Evolutionary conservation across 1,140 invertebrate species (phyloP), one percentile per base, ranked within the genome.

Genomic region (Zaprionus davidi): DNA sequence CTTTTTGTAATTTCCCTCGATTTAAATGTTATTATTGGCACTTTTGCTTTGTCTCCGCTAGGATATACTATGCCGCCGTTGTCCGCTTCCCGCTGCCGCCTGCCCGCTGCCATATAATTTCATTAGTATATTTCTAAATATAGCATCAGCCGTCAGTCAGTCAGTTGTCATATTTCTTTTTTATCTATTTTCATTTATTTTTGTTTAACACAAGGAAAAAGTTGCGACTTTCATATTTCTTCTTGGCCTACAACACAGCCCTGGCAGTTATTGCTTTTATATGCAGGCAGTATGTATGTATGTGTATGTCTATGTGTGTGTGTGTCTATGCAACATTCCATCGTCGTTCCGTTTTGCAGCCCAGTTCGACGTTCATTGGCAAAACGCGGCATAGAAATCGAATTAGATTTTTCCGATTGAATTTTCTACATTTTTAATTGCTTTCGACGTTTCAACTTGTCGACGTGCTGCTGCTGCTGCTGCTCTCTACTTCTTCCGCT

Each of bases 351-450:
- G 74, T 79, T 79, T 64, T 71, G 64, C 82, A 75, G 66, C 22
- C 44, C 53, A 70, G 62, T 41, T 34, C 67, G 69, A 70, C 71
- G 76, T 82, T 58, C 82, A 84, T 85, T 82, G 83, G 83, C 83
- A 83, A 88, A 88, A 88, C 83, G 85, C 83, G 84, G 81, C 84
- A 88, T 88, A 84, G 86, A 90, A 90, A 90, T 90, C 76, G 85
- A 90, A 90, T 90, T 90, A 90, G 85, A 90, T 90, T 90, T 90
- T 90, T 86, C 86, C 85, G 85, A 90, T 90, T 90, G 85, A 90
- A 85, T 90, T 90, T 90, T 90, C 85, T 90, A 90, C 85, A 90
- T 90, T 90, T 88, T 90, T 90, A 90, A 90, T 90, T 90, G 85
- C 86, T 90, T 90, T 90, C 85, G 86, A 90, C 86, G 66, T 90